Evolutionary conservation across 2,888 invertebrate genomes (phyloP), one percentile per base, ranked within the genome.

Genomic region (Drosophila algonquin): DNA sequence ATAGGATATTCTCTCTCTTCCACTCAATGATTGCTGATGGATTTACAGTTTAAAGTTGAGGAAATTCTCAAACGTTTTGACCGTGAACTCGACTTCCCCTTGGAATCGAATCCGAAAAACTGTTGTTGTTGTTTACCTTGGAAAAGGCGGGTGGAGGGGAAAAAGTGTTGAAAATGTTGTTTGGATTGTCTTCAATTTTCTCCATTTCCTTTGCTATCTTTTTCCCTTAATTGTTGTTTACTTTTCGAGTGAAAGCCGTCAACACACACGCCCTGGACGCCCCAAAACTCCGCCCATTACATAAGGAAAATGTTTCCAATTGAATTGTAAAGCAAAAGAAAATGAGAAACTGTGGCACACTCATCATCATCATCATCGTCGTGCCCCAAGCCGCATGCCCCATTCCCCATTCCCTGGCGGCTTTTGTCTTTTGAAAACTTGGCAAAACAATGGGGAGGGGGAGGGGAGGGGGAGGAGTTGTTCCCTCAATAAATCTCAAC

Each of bases 91-190:
- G 73, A 74, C 73, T 52, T 52, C 70, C 30, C 14, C 35, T 46
- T 58, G 27, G 63, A 71, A 53, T 59, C 65, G 63, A 71, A 53
- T 59, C 65, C 51, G 61, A 55, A 53, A 2, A 46, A 16, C 44
- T 52, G 18, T 51, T 45, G 21, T 51, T 45, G 21, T 74, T 81
- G 77, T 79, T 81, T 82, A 77, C 79, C 72, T 79, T 63, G 8
- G 21, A n/a, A 61, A 7, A 40, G 40, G 40, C 40, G 40, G n/a
- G 1, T 6, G 40, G 56, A 67, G 58, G 44, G 44, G 55, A 14
- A 72, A 67, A 85, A 85, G 86, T 83, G 83, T 86, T 83, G 79
- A 85, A 82, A 80, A 73, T 75, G 56, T 63, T 80, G 74, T 76
- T 80, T 81, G 73, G 63, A 56, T 79, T 73, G 60, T 67, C 69